phyloP scores from a whole-genome alignment of 1,140 invertebrate genomes.

The Heterodera schachtii region DNA sequence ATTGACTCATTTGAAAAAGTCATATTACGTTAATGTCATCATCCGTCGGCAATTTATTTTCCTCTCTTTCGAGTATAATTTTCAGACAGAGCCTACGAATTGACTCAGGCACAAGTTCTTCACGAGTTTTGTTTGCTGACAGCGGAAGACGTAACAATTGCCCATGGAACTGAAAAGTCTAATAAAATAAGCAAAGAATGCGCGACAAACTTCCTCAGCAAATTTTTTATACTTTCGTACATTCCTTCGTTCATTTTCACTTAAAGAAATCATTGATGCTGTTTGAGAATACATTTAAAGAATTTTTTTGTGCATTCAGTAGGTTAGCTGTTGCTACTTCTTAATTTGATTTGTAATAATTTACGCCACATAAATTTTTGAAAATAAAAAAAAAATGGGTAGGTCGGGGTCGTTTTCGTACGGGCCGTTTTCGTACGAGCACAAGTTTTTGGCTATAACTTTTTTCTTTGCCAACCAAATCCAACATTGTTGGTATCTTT shows the following conservation, averaged over 20 bases:
- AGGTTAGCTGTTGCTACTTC: too few relatives aligned
- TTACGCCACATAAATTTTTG: too few relatives aligned
- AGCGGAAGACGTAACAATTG: neutral
- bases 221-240: neutral
- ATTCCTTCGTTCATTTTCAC: neutral
- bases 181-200: too few relatives aligned
- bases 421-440: too few relatives aligned
- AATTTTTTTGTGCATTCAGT: too few relatives aligned
- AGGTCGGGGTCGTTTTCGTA: too few relatives aligned
- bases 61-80: neutral
- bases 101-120: neutral
- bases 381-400: too few relatives aligned
- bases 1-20: neutral
- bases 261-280: neutral
- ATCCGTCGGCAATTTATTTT: conserved; percentile 7
- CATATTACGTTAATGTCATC: conserved; percentile 6
- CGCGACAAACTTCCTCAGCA: neutral
- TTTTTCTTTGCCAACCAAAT: too few relatives aligned
- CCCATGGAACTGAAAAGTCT: neutral
- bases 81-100: neutral
- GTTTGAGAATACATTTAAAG: too few relatives aligned
- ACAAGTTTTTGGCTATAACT: too few relatives aligned
- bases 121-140: neutral
- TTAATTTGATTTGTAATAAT: too few relatives aligned
- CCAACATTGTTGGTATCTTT: too few relatives aligned